Evolutionary conservation across 2,797 vertebrate species (phyloP), one percentile per base, ranked within the genome.

Genomic region (Percopsis omiscomaycus): DNA sequence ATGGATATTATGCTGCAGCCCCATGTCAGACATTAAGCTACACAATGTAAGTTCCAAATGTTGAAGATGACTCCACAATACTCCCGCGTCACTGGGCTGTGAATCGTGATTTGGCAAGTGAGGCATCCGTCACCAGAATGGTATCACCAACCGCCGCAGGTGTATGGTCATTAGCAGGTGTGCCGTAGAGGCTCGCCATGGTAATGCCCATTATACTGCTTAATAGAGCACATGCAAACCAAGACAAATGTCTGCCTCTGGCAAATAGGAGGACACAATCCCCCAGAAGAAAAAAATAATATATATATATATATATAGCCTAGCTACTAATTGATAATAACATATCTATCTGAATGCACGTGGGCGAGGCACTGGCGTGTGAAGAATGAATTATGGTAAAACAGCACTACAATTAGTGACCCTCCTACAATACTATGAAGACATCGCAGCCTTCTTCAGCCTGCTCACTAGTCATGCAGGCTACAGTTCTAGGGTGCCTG

Each of bases 91-190:
- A 56, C 57, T 45, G 53, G 27, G 53, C 66, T 42, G 62, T 30
- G 60, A 69, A 64, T 59, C n/a, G 30, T 55, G 64, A 68, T 60
- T 59, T 28, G 57, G 48, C 53, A 54, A 44, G 27, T 48, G 66
- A 32, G 49, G 62, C 68, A 67, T 80, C 71, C 64, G 29, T 80
- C 72, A 74, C 44, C 30, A 0, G 42, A n/a, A 2, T 5, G 42
- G 15, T 11, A 45, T 9, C 44, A 15, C 66, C 63, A 61, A 69
- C 48, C 46, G 27, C 56, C 37, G 58, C 55, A 75, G 46, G 66
- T 83, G 84, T 78, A 81, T 85, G 84, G 75, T 67, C 74, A 74
- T 64, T 82, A 81, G 74, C 84, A 84, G 77, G 71, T 70, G 72
- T 46, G 62, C 78, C 68, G 5, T 60, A 14, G 60, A 71, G 69